These are phyloP conservation scores for Cottoperca gobio DNA, from an alignment of 2,797 vertebrate genomes.

Conservation along the genomic window DNA sequence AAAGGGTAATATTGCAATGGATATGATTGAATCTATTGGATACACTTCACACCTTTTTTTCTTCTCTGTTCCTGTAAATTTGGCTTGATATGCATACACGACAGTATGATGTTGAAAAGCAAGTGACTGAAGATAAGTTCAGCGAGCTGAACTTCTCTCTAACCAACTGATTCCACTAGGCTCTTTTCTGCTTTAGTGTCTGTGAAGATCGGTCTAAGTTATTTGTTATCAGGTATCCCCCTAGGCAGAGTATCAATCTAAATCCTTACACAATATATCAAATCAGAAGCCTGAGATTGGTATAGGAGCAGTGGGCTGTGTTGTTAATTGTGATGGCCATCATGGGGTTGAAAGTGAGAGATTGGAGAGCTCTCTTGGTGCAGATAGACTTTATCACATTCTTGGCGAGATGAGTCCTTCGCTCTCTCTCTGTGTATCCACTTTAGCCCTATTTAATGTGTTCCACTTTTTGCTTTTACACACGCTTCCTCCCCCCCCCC, in stretches of 20 bases:
- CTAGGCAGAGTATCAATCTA: constrained; percentile 60
- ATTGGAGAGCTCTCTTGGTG: constrained; percentile 56
- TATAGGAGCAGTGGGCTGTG: constrained; percentile 25
- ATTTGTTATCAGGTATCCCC: constrained; percentile 62
- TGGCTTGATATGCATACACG: constrained; percentile 8
- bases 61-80: constrained; percentile 13
- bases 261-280: constrained; percentile 61
- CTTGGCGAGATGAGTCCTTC: constrained; percentile 38
- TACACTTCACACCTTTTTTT: constrained; percentile 18
- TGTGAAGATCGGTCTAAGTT: constrained; percentile 26
- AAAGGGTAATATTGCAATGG: constrained; percentile 14
- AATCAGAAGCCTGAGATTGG: constrained; percentile 31
- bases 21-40: constrained; percentile 15
- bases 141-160: constrained; percentile 9
- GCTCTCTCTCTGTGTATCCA: constrained; percentile 7
- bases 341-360: constrained; percentile 38
- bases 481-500: neutral
- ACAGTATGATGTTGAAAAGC: constrained; percentile 28
- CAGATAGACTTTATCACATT: constrained; percentile 62
- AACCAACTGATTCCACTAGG: constrained; percentile 27
- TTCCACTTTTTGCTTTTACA: constrained; percentile 34
- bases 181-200: constrained; percentile 22
- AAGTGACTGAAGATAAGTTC: constrained; percentile 25
- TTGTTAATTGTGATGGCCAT: constrained; percentile 59
- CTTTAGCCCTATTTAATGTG: constrained; percentile 37